Conservation (phyloP, 2,113 vertebrate species). For the Gopherus evgoodei region DNA sequence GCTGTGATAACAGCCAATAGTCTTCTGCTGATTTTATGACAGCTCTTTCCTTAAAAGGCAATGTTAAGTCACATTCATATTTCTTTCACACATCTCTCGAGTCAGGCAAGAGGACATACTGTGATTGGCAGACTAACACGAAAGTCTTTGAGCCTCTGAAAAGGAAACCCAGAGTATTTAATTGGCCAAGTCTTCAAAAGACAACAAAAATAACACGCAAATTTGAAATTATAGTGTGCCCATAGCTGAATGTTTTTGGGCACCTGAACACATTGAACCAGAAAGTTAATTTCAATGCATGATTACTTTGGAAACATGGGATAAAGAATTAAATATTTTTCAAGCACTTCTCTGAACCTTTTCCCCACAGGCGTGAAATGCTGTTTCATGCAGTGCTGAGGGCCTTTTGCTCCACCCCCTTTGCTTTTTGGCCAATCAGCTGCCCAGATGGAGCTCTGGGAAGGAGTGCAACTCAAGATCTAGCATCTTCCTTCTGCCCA, state of each 20-base stretch:
- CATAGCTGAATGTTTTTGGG: not conserved
- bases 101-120: not conserved
- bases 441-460: not conserved
- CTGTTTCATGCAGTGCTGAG: not conserved
- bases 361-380: accelerated
- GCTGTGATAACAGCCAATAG: not conserved
- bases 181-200: not conserved
- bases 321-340: not conserved
- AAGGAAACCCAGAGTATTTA: not conserved
- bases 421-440: not conserved
- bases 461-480: not conserved
- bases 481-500: not conserved
- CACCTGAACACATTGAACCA: not conserved
- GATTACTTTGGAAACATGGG: not conserved
- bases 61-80: not conserved
- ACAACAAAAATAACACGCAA: not conserved
- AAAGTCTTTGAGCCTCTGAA: not conserved
- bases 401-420: not conserved
- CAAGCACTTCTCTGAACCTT: not conserved
- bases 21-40: not conserved
- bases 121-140: too few relatives aligned
- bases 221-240: not conserved
- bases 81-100: not conserved
- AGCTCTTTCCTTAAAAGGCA: not conserved
- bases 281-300: not conserved